Percentiles rank a stretch among this genome's conserved stretches.
Evolutionary conservation across 2,888 invertebrate species (phyloP).

Genomic region (Opisthograptis luteolata): DNA sequence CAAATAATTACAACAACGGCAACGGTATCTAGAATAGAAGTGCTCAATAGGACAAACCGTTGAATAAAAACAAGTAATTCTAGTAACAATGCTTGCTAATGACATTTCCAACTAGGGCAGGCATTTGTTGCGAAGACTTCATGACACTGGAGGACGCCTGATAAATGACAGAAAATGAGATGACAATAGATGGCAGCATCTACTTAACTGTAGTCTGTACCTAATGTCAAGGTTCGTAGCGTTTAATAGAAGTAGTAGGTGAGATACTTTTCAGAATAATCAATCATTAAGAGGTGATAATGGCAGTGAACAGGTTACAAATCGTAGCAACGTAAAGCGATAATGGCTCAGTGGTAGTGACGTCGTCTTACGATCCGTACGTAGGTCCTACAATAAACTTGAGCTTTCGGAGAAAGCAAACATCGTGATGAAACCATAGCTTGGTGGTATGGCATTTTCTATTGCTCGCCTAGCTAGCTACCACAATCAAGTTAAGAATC

Average conservation of each 20-base stretch:
- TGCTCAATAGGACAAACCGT: background rate
- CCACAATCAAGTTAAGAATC: too few relatives aligned
- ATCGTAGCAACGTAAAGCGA: too few relatives aligned
- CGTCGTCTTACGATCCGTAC: too few relatives aligned
- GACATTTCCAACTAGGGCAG: constrained; percentile 8
- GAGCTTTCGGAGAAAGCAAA: too few relatives aligned
- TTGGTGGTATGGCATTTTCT: too few relatives aligned
- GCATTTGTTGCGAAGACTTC: constrained; percentile 5
- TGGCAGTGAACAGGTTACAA: too few relatives aligned
- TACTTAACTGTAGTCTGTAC: too few relatives aligned
- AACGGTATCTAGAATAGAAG: background rate
- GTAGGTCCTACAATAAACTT: too few relatives aligned
- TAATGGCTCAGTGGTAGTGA: too few relatives aligned
- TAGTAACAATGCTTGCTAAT: constrained; percentile 3
- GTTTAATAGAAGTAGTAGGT: background rate
- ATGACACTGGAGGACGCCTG: constrained; percentile 3
- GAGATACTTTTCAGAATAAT: background rate
- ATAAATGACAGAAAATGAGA: constrained; percentile 7
- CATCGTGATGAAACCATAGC: too few relatives aligned
- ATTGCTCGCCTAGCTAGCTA: too few relatives aligned
- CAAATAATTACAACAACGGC: background rate
- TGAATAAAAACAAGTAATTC: background rate
- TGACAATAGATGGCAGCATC: background rate
- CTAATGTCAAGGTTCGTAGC: constrained; percentile 3
- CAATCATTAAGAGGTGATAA: too few relatives aligned